Percentiles rank a stretch among this genome's conserved stretches.
Conservation (phyloP, 2,888 invertebrate genomes). For the Halictus quadricinctus region DNA sequence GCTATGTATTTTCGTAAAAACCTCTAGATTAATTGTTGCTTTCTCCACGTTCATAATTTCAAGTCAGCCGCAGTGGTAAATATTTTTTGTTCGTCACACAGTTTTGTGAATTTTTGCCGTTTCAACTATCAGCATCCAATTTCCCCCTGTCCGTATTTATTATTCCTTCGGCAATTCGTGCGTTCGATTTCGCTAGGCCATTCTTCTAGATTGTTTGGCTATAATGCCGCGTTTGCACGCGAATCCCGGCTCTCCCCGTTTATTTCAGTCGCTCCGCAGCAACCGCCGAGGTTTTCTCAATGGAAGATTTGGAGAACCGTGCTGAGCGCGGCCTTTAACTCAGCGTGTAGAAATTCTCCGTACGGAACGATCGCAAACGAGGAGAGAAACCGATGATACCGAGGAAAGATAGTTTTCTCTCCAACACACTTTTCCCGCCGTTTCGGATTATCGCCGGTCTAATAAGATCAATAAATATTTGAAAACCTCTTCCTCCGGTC, state of each 20-base stretch:
- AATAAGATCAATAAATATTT: neutral
- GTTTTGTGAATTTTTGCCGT: neutral
- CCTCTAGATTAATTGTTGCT: no score
- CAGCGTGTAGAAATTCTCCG: neutral
- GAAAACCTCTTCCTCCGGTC: neutral
- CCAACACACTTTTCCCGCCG: neutral
- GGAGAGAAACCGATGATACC: neutral
- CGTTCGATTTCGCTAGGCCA: neutral
- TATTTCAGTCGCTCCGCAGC: constrained; percentile 4
- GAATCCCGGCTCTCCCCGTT: neutral
- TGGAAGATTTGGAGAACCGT: constrained; percentile 11
- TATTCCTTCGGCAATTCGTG: neutral
- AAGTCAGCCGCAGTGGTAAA: neutral
- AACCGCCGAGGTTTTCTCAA: neutral
- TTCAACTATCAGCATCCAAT: neutral
- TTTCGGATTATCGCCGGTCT: neutral
- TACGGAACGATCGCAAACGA: neutral
- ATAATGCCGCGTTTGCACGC: neutral
- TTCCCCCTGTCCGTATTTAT: neutral
- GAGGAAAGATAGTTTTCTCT: constrained; percentile 4
- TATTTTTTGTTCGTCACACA: neutral
- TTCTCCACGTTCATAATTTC: neutral
- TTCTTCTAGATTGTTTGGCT: neutral
- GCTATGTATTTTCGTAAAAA: no score
- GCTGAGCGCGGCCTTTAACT: neutral